phyloP scores from a whole-genome alignment of 1,140 invertebrate species.

The Drosophila nannoptera region DNA sequence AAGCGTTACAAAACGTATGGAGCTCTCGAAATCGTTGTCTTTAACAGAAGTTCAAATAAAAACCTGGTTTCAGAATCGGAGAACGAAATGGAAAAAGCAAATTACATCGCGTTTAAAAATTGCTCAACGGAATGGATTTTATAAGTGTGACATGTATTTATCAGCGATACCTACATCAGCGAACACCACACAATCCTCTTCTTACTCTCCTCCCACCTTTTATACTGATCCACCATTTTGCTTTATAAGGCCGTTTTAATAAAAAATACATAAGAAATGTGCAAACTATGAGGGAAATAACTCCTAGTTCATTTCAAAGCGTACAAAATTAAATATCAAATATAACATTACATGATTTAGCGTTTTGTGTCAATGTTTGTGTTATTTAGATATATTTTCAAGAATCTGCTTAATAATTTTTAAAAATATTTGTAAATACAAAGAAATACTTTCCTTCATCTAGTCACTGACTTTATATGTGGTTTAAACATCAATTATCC shows the following conservation, averaged over 20 bases:
- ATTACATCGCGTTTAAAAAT: slow-evolving; percentile 92
- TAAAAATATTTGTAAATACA: no score
- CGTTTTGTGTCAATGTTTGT: no score
- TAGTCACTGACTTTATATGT: no score
- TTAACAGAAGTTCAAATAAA: slow-evolving; percentile 98
- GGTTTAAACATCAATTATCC: no score
- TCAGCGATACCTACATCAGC: slow-evolving; percentile 18
- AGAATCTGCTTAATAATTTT: no score
- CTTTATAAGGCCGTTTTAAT: slow-evolving; percentile 16
- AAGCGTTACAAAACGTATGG: slow-evolving; percentile 96
- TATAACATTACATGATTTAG: no score
- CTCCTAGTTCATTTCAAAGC: no score
- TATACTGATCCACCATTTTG: slow-evolving; percentile 18
- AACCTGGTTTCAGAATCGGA: slow-evolving; percentile 97
- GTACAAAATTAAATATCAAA: no score
- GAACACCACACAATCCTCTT: background rate
- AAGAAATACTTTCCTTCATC: no score
- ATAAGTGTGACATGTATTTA: slow-evolving; percentile 80
- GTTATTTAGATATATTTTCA: no score
- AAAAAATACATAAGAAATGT: no score
- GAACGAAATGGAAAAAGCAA: slow-evolving; percentile 98
- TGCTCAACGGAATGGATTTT: slow-evolving; percentile 90
- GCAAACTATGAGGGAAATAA: no score
- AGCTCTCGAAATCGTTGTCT: slow-evolving; percentile 91
- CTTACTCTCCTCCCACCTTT: slow-evolving; percentile 5